A percentile compares a stretch with the other conserved stretches of the same genome.
Evolutionary conservation across 2,888 invertebrate genomes (phyloP).

Genomic region (Lithophane leautieri): DNA sequence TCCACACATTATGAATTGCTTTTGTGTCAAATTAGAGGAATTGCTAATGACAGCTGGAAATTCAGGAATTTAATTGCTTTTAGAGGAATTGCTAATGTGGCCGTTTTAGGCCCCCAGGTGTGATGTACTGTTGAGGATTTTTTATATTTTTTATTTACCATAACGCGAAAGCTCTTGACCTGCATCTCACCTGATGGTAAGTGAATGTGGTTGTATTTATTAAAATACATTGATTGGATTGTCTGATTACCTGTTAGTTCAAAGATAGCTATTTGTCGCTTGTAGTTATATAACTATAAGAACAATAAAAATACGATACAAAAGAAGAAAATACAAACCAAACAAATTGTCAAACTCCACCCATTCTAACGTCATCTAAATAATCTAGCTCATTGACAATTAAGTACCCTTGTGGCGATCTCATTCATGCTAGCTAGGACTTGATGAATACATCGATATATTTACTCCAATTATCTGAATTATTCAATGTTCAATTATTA

Average conservation of each 20-base stretch:
- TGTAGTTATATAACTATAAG: not conserved
- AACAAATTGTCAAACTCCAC: constrained; percentile 7
- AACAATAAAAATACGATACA: not conserved
- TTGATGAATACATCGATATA: constrained; percentile 63
- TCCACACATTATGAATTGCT: no score
- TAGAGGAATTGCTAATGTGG: no score
- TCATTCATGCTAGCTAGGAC: constrained; percentile 28
- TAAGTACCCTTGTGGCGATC: constrained; percentile 14
- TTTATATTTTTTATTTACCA: no score
- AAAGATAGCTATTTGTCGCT: constrained; percentile 7
- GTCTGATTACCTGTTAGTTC: not conserved
- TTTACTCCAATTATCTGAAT: constrained; percentile 58
- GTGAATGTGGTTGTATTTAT: no score
- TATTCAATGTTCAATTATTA: constrained; percentile 61
- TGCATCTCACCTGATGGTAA: no score
- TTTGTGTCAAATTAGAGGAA: no score
- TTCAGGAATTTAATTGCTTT: no score
- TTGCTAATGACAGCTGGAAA: no score
- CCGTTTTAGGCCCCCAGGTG: no score
- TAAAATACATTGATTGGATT: no score
- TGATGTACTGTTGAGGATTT: no score
- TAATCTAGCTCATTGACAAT: constrained; percentile 7
- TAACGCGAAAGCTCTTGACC: no score
- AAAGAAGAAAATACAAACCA: not conserved
- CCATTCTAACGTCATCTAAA: constrained; percentile 27